Base-by-base conservation (phyloP, 2,888 invertebrate genomes). In the Merodon equestris region DNA sequence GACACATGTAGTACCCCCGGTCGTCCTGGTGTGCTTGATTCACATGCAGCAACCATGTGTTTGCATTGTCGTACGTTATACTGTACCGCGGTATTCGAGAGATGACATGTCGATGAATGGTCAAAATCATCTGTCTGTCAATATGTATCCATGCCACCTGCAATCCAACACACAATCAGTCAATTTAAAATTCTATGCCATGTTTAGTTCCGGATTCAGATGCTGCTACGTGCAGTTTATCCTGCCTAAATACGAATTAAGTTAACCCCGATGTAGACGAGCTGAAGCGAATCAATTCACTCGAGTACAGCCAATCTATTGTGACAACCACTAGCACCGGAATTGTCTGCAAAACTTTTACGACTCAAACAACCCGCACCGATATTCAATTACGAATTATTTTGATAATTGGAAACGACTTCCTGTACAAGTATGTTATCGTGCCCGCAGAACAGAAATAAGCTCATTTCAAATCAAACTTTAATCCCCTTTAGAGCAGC, bases 91-190 rank as follows among this genome's bases (percentile, higher is more conserved):
- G 94, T 88, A 97, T 94, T 71, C 96, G 92, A 9, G 96, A 95
- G 85, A 97, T 96, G 83, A 97, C 95, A 90, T 96, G 96, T 27
- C 95, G 93, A 90, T 97, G 96, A 87, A 97, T 95, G 47, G 97
- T 96, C 82, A 97, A 91, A 86, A 97, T 94, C 95, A 97, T 96
- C 90, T 97, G 96, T 57, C 96, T 93, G 89, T 97, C 96, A 86
- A 97, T 96, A 90, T 97, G 96, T 85, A 97, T 94, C 97, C 97
- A 97, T 81, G 97, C 97, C 85, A 97, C 96, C 97, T 97, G 89
- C 9, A 19, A 42, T 17, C n/a, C 3, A 40, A 27, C 27, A 27
- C 27, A 27, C 27, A n/a, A n/a, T 27, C 27, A 7, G 27, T 27
- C 27, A 27, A 27, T 27, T 4, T 4, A 27, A 27, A 27, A 27